Percentiles rank a stretch among this genome's conserved stretches.
Evolutionary conservation across 1,140 invertebrate species (phyloP).

Genomic region (Drosophila watanabei): DNA sequence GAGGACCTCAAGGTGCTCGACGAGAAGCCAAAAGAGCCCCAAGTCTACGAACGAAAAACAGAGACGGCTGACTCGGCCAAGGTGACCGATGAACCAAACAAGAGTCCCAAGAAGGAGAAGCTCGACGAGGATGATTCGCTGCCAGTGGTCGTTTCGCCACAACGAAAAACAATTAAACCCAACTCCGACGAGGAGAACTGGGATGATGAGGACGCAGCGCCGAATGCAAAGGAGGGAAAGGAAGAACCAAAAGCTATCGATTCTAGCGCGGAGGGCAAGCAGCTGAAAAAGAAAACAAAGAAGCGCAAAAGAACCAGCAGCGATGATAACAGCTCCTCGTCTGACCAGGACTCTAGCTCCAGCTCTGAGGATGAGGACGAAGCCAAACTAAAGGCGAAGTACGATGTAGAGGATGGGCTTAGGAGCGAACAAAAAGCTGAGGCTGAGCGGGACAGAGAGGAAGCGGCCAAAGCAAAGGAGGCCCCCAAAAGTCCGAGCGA

Average conservation of each 20-base stretch:
- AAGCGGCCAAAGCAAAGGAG: slow-evolving; percentile 67
- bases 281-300: slow-evolving; percentile 68
- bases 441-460: slow-evolving; percentile 54
- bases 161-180: slow-evolving; percentile 26
- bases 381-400: slow-evolving; percentile 79
- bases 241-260: slow-evolving; percentile 43
- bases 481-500: slow-evolving; percentile 34
- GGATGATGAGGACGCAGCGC: slow-evolving; percentile 82
- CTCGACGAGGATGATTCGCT: slow-evolving; percentile 58
- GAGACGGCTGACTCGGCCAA: slow-evolving; percentile 39
- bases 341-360: slow-evolving; percentile 61
- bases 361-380: slow-evolving; percentile 81
- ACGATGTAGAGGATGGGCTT: slow-evolving; percentile 83
- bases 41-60: slow-evolving; percentile 48
- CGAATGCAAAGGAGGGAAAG: slow-evolving; percentile 18
- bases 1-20: slow-evolving; percentile 95
- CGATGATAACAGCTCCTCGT: slow-evolving; percentile 83
- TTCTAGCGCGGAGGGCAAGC: slow-evolving; percentile 5
- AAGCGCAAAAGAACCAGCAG: slow-evolving; percentile 86
- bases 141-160: slow-evolving; percentile 68
- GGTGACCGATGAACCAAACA: slow-evolving; percentile 69
- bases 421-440: slow-evolving; percentile 67
- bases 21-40: slow-evolving; percentile 86
- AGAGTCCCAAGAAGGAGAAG: slow-evolving; percentile 57
- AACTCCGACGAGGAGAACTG: slow-evolving; percentile 86